A percentile compares a stretch with the other conserved stretches of the same genome.
Evolutionary conservation across 92 coral and sea anemone species (phyloP).

Genomic region (Anthopleura xanthogrammica): DNA sequence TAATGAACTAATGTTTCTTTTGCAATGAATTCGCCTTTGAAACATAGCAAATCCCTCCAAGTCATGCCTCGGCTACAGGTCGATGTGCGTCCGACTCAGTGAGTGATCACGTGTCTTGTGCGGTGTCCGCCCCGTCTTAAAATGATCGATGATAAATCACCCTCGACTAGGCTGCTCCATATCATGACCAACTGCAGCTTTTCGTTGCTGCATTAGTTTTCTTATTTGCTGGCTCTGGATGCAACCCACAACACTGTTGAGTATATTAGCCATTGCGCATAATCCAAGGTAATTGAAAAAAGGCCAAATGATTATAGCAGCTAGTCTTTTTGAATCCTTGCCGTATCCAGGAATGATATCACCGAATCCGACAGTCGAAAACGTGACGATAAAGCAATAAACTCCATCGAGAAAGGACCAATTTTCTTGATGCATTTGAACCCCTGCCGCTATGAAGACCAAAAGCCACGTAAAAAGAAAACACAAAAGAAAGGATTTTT

Average conservation of each 20-base stretch:
- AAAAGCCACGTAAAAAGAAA: background rate
- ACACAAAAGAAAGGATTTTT: background rate
- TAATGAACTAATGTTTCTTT: too few species aligned
- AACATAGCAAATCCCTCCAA: too few species aligned
- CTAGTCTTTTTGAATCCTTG: background rate
- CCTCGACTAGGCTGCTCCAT: background rate
- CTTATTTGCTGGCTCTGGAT: background rate
- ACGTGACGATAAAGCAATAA: conserved; percentile 89
- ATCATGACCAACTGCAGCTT: background rate
- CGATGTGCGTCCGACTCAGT: too few species aligned
- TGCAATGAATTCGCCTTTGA: too few species aligned
- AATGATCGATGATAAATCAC: background rate
- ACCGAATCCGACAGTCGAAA: conserved; percentile 95
- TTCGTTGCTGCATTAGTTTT: background rate
- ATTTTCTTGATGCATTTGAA: conserved; percentile 17
- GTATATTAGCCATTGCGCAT: conserved; percentile 4
- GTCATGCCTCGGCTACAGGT: too few species aligned
- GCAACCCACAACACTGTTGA: conserved; percentile 6
- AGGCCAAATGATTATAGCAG: background rate
- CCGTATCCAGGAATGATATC: conserved; percentile 67
- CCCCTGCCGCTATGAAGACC: conserved; percentile 18
- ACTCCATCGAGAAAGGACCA: conserved; percentile 64
- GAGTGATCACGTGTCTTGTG: too few species aligned
- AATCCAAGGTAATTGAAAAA: conserved; percentile 4
- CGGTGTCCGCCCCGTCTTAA: too few species aligned